A percentile compares a stretch with the other conserved stretches of the same genome.
These are phyloP conservation scores for Parnassius mnemosyne DNA, from an alignment of 2,888 invertebrate species.

Conservation along the genomic window DNA sequence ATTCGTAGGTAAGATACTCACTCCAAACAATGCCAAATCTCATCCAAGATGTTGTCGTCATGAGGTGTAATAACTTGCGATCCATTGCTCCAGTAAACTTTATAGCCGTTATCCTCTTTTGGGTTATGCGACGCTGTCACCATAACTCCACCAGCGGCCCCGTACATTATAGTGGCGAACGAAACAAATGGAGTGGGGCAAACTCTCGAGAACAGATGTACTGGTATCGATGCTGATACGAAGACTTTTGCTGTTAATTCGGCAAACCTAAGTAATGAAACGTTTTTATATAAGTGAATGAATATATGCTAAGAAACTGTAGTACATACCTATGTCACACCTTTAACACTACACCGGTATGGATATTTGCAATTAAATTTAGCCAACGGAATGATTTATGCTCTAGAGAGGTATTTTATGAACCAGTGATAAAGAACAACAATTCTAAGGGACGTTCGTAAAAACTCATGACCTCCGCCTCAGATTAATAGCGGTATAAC, in stretches of 20 bases:
- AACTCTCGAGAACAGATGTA: constrained; percentile 88
- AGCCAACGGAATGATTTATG: too few relatives aligned
- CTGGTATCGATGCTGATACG: constrained; percentile 85
- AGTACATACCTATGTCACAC: too few relatives aligned
- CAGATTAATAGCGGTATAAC: too few relatives aligned
- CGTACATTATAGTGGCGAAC: constrained; percentile 87
- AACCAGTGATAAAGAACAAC: too few relatives aligned
- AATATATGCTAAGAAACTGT: too few relatives aligned
- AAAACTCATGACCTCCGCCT: too few relatives aligned
- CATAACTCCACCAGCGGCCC: constrained; percentile 93
- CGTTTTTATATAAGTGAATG: not conserved
- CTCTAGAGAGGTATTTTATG: too few relatives aligned
- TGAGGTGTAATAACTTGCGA: constrained; percentile 97
- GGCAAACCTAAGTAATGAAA: constrained; percentile 39
- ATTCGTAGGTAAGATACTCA: constrained; percentile 46
- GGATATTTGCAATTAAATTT: too few relatives aligned
- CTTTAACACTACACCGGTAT: too few relatives aligned
- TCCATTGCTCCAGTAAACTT: constrained; percentile 97
- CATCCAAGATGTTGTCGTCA: constrained; percentile 91
- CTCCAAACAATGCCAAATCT: constrained; percentile 87
- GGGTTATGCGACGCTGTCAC: constrained; percentile 98
- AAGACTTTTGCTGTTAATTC: constrained; percentile 93
- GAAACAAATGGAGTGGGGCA: constrained; percentile 97
- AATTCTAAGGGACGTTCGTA: too few relatives aligned
- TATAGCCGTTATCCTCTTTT: constrained; percentile 97